A percentile compares a stretch with the other conserved stretches of the same genome.
These are phyloP conservation scores for Thalassarche chlororhynchos DNA, from an alignment of 2,113 vertebrate genomes.

Conservation along the genomic window DNA sequence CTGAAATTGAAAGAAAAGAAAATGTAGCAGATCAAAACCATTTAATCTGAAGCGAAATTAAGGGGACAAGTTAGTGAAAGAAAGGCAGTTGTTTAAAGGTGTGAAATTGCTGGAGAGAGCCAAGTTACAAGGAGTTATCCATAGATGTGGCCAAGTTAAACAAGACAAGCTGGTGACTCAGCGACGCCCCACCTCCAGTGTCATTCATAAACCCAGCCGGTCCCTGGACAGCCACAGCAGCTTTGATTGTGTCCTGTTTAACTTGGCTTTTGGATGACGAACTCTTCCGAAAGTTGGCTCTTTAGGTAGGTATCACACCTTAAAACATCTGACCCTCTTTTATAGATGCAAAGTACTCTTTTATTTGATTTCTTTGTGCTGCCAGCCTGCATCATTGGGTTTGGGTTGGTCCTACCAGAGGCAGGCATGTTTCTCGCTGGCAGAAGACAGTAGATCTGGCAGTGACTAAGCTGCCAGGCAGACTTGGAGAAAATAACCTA, in stretches of 20 bases:
- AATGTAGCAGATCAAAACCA: background rate
- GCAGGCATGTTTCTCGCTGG: background rate
- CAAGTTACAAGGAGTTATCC: background rate
- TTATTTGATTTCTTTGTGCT: background rate
- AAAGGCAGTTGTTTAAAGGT: slow-evolving; percentile 26
- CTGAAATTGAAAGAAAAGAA: slow-evolving; percentile 4
- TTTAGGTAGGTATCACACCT: background rate
- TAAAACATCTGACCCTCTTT: slow-evolving; percentile 10
- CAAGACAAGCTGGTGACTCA: background rate
- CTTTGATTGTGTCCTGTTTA: background rate
- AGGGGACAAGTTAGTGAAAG: background rate
- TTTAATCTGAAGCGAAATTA: background rate
- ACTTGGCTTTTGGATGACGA: background rate
- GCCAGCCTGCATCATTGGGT: background rate
- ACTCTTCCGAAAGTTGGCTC: background rate
- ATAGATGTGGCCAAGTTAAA: slow-evolving; percentile 1
- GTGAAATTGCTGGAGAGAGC: background rate
- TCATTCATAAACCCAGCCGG: slow-evolving; percentile 1
- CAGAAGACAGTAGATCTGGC: background rate
- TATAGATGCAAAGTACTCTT: background rate
- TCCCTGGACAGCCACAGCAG: background rate
- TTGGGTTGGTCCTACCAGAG: background rate
- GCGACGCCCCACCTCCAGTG: background rate
- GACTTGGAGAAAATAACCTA: background rate
- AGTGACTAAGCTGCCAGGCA: background rate